Conservation (phyloP, 1,140 invertebrate species). For the Nymphalis io region DNA sequence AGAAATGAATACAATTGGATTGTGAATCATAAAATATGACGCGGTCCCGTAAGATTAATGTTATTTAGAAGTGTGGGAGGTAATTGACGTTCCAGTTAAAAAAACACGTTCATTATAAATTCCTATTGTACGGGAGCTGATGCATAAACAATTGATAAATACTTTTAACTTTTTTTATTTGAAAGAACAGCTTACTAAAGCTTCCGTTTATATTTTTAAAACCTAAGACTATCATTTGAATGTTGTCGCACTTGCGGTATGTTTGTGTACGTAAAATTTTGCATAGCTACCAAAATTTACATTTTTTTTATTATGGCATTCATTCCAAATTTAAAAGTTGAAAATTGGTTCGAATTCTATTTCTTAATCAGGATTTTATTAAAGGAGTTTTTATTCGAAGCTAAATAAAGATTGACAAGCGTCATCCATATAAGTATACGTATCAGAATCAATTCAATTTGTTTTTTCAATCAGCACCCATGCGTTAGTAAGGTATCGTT, state of each 20-base stretch:
- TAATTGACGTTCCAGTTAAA: neutral
- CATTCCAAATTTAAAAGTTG: neutral
- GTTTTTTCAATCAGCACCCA: conserved; percentile 20
- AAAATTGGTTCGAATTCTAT: neutral
- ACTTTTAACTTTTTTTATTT: neutral
- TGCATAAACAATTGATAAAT: neutral
- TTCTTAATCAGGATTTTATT: neutral
- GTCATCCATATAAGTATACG: neutral
- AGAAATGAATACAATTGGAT: neutral
- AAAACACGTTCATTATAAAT: conserved; percentile 4
- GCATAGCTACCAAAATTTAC: too few relatives aligned
- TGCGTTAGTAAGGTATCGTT: conserved; percentile 20
- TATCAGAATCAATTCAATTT: conserved; percentile 19
- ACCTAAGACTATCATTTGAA: too few relatives aligned
- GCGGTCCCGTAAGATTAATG: conserved; percentile 6
- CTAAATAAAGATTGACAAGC: neutral
- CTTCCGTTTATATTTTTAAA: neutral
- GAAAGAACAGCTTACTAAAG: neutral
- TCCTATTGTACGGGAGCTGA: conserved; percentile 7
- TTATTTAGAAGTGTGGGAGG: conserved; percentile 9
- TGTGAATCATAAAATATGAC: neutral
- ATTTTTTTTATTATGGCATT: neutral
- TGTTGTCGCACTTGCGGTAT: too few relatives aligned
- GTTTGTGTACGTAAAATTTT: too few relatives aligned
- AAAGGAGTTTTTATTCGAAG: neutral